phyloP scores from a whole-genome alignment of 2,797 vertebrate species.

The Labeo calbasu region DNA sequence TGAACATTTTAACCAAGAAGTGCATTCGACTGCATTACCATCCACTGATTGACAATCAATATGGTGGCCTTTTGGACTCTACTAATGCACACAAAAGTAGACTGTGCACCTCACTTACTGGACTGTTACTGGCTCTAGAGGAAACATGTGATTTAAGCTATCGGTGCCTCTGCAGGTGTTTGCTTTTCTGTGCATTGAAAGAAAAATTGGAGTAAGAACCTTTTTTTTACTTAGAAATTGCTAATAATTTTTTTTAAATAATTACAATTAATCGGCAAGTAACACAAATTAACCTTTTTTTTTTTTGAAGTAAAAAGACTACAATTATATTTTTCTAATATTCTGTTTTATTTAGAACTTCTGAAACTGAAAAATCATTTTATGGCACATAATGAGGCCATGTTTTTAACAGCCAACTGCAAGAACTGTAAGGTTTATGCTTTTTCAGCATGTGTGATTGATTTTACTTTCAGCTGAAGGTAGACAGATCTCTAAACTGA shows the following conservation, averaged over 20 bases:
- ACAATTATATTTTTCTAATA: neutral
- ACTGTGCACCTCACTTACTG: neutral
- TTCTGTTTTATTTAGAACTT: neutral
- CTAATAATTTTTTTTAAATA: neutral
- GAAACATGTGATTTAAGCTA: neutral
- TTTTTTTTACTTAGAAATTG: neutral
- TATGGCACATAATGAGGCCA: neutral
- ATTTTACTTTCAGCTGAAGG: conserved; percentile 1
- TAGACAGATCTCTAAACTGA: neutral
- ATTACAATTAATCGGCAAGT: neutral
- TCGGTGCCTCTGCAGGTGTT: neutral
- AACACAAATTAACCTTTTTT: neutral
- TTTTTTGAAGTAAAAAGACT: neutral
- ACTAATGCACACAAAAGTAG: neutral
- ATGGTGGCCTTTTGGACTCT: neutral
- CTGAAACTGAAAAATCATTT: neutral
- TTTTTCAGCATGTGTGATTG: neutral
- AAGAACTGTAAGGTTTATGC: too few species aligned
- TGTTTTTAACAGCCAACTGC: neutral
- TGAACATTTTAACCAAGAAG: neutral
- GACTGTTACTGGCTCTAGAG: neutral
- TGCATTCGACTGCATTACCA: neutral
- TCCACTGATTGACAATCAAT: neutral
- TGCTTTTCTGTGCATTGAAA: neutral
- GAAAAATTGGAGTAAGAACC: neutral